Conservation (phyloP, 1,140 invertebrate species). For the Stenopsyche tienmushanensis region DNA sequence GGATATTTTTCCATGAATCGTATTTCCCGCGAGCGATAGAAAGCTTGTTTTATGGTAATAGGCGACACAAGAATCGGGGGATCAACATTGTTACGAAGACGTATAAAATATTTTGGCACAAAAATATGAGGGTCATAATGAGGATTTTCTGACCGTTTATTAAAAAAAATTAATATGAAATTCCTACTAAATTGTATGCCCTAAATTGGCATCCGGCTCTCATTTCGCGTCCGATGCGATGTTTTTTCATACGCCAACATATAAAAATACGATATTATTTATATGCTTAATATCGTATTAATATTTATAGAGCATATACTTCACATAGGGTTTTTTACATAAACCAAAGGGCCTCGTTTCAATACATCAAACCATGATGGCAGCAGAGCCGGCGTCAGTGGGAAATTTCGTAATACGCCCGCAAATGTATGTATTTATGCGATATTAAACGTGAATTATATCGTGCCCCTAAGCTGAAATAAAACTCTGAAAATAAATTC, state of each 20-base stretch:
- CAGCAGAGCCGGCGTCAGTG: not conserved
- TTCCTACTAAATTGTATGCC: no score
- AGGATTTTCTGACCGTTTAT: no score
- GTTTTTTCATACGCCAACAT: not conserved
- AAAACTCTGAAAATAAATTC: conserved; percentile 19
- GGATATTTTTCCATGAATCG: no score
- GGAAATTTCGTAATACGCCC: conserved; percentile 2
- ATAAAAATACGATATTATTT: not conserved
- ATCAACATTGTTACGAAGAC: no score
- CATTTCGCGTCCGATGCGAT: no score
- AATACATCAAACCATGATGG: not conserved
- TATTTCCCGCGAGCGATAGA: no score
- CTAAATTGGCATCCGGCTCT: no score
- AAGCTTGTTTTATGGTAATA: no score
- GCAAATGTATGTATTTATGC: conserved; percentile 18
- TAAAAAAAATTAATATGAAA: no score
- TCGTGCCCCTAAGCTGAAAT: conserved; percentile 4
- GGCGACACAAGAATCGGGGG: no score
- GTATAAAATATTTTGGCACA: no score
- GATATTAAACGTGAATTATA: conserved; percentile 24
- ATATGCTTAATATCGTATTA: not conserved
- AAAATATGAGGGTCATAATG: no score
- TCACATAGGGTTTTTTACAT: not conserved
- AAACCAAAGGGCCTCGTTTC: conserved; percentile 2
- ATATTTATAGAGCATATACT: not conserved